Evolutionary conservation across 92 coral and sea anemone genomes (phyloP).

Genomic region (Epizoanthus scotinus): DNA sequence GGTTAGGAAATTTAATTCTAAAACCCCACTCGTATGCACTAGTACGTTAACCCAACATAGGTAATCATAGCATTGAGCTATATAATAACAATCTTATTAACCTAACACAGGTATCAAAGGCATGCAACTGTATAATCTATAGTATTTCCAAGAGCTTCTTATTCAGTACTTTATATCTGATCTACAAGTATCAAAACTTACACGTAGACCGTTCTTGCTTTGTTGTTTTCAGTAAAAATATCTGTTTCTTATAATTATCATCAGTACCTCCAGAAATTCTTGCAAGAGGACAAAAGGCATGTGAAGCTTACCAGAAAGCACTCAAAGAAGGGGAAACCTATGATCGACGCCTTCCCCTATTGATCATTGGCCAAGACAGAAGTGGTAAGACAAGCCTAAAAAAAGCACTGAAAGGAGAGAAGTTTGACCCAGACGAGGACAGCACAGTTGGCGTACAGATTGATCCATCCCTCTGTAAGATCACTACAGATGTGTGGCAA

Average conservation of each 20-base stretch:
- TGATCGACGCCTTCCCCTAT: constrained; percentile 51
- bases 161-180: too few relatives aligned
- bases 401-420: constrained; percentile 48
- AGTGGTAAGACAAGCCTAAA: constrained; percentile 70
- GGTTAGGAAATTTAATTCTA: too few relatives aligned
- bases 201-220: too few relatives aligned
- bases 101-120: too few relatives aligned
- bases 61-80: too few relatives aligned
- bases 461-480: constrained; percentile 16
- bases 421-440: constrained; percentile 14
- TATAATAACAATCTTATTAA: too few relatives aligned
- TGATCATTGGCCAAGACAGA: constrained; percentile 67
- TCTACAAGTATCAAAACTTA: too few relatives aligned
- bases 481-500: constrained; percentile 14
- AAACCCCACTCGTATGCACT: too few relatives aligned
- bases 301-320: constrained; percentile 46
- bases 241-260: neutral
- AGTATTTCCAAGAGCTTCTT: too few relatives aligned
- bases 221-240: neutral
- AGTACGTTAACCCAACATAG: too few relatives aligned
- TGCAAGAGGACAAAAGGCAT: constrained; percentile 61
- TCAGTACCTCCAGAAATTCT: constrained; percentile 69
- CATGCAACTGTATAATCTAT: too few relatives aligned
- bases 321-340: constrained; percentile 52
- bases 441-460: constrained; percentile 15